Conservation (phyloP, 2,113 vertebrate genomes). For the Nesoenas mayeri region DNA sequence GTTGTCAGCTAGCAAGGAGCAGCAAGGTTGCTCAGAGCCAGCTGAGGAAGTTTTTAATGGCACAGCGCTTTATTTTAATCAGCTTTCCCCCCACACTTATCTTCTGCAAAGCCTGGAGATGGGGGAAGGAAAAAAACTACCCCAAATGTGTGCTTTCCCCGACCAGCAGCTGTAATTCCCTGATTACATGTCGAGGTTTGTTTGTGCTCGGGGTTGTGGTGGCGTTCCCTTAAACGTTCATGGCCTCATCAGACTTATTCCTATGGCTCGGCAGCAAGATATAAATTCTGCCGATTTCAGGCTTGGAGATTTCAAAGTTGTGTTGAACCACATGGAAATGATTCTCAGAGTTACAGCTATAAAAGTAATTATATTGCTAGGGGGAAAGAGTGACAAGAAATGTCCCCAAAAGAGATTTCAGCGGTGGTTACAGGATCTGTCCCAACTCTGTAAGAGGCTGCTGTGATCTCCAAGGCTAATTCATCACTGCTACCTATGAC, state of each 20-base stretch:
- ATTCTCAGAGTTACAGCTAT: not conserved
- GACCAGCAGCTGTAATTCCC: not conserved
- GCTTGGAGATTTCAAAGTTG: not conserved
- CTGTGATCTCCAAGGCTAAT: not conserved
- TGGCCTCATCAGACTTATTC: not conserved
- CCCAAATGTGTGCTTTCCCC: not conserved
- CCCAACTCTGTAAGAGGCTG: not conserved
- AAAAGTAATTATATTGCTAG: not conserved
- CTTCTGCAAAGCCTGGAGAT: not conserved
- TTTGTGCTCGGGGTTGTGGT: not conserved
- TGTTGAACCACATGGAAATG: not conserved
- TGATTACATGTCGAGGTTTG: accelerated
- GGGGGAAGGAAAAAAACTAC: not conserved
- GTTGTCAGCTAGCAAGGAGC: not conserved
- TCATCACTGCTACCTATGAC: not conserved
- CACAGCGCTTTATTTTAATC: not conserved
- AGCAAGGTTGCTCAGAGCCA: not conserved
- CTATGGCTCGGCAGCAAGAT: not conserved
- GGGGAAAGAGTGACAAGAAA: not conserved
- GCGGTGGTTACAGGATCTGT: not conserved
- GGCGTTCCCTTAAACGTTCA: not conserved
- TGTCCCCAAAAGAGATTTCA: not conserved
- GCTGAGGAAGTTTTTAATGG: not conserved
- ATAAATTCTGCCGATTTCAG: slow-evolving; percentile 4
- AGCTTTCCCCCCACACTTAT: not conserved